phyloP scores from a whole-genome alignment of 2,888 invertebrate species.

The Leptodirus hochenwartii region DNA sequence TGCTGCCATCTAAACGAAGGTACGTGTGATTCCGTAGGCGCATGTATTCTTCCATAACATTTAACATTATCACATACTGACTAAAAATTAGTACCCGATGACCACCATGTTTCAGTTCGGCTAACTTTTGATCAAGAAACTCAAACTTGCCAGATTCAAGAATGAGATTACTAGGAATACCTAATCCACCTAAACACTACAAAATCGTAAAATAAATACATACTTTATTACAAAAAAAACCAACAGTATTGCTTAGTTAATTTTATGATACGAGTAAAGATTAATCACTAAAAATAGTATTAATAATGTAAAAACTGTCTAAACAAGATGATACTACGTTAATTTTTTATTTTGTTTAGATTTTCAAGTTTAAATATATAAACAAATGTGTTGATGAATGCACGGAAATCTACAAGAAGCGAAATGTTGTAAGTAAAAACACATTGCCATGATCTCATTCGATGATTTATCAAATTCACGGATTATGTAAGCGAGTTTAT shows the following conservation, averaged over 20 bases:
- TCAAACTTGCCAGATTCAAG: slow-evolving; percentile 74
- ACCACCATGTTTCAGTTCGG: slow-evolving; percentile 48
- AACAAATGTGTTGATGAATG: too few relatives aligned
- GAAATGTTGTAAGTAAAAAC: too few relatives aligned
- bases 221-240: too few relatives aligned
- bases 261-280: slow-evolving; percentile 3
- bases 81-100: slow-evolving; percentile 85
- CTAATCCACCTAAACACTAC: slow-evolving; percentile 41
- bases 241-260: slow-evolving; percentile 4
- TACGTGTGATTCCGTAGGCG: slow-evolving; percentile 52
- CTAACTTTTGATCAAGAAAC: slow-evolving; percentile 59
- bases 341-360: too few relatives aligned
- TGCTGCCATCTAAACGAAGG: slow-evolving; percentile 76
- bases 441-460: too few relatives aligned
- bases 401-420: too few relatives aligned
- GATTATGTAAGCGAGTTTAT: too few relatives aligned
- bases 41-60: slow-evolving; percentile 80
- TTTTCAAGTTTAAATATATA: too few relatives aligned
- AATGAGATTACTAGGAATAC: slow-evolving; percentile 51
- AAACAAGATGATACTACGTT: too few relatives aligned
- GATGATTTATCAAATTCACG: too few relatives aligned
- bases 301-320: too few relatives aligned
- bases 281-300: slow-evolving; percentile 2
- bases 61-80: slow-evolving; percentile 91
- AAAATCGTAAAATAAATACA: slow-evolving; percentile 14